Base-by-base conservation (phyloP, 2,797 vertebrate species). In the Champsocephalus esox region DNA sequence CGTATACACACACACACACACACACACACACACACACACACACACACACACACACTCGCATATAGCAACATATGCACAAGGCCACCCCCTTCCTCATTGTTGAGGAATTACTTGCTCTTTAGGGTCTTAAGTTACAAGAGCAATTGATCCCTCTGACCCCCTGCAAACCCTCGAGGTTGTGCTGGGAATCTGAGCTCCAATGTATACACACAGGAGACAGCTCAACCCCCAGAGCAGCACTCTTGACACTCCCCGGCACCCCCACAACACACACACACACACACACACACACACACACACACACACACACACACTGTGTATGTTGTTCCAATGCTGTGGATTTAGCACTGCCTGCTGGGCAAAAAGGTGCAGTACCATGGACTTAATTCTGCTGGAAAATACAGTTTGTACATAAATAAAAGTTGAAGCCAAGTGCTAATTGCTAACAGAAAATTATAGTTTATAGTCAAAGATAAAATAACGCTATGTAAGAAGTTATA, bases 111-210 rank as follows among this genome's bases (percentile, higher is more conserved):
- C 96, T 97, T 96, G 96, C 96, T 97, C 94, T 96, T 96, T 96
- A 88, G 94, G 93, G 95, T 96, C 94, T 99, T 96, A 92, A 89
- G 93, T 99, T 98, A 97, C 97, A 82, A 94, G 92, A 96, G 96
- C 97, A 97, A 97, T 99, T 98, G 97, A 97, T 98, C 96, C 94
- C 93, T 77, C 80, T 97, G 96, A 97, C 97, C 97, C 96, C 79
- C 93, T 95, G 94, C 93, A 96, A 96, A 95, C 96, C 96, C 95
- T 95, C 91, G 90, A 95, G 94, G 92, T 95, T 95, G 94, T 95
- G 93, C 93, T 96, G 95, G 95, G 96, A 99, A 97, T 96, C 91
- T 93, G 96, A 98, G 95, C 95, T 87, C 93, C 93, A 95, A 94
- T 95, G 93, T 97, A 94, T 95, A 95, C 95, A 95, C 96, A 96